phyloP scores from a whole-genome alignment of 1,140 invertebrate species.

The Cydia amplana region DNA sequence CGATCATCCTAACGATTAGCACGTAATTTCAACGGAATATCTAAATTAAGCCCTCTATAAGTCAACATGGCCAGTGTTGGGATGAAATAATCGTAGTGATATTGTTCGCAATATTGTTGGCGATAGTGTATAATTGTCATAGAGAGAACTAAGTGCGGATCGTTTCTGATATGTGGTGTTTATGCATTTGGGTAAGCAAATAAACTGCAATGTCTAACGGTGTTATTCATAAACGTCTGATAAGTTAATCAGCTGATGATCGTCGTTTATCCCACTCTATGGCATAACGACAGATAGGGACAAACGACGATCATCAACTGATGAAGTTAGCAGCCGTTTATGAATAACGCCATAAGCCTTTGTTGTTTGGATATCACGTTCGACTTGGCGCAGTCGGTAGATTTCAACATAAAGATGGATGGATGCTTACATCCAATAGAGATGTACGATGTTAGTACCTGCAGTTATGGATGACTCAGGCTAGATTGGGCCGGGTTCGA shows the following conservation, averaged over 20 bases:
- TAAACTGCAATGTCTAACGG: background rate
- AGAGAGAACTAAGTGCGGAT: background rate
- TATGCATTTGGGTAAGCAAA: background rate
- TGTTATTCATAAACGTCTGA: no score
- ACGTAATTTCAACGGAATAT: slow-evolving; percentile 7
- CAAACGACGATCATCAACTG: no score
- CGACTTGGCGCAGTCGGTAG: background rate
- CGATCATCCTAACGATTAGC: background rate
- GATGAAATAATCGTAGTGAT: background rate
- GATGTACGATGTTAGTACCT: no score
- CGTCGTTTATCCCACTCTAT: no score
- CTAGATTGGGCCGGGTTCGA: no score
- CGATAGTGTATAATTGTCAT: background rate
- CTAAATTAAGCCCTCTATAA: slow-evolving; percentile 7
- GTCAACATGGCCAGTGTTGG: background rate
- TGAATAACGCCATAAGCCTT: no score
- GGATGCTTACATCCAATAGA: no score
- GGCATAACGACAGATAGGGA: no score
- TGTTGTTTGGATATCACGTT: no score
- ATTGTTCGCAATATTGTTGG: background rate
- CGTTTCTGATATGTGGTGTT: background rate
- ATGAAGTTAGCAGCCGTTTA: no score
- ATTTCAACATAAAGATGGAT: background rate
- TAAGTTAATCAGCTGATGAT: no score
- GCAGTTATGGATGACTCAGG: no score